Evolutionary conservation across 1,140 invertebrate species (phyloP).

Genomic region (Camponotus pennsylvanicus): DNA sequence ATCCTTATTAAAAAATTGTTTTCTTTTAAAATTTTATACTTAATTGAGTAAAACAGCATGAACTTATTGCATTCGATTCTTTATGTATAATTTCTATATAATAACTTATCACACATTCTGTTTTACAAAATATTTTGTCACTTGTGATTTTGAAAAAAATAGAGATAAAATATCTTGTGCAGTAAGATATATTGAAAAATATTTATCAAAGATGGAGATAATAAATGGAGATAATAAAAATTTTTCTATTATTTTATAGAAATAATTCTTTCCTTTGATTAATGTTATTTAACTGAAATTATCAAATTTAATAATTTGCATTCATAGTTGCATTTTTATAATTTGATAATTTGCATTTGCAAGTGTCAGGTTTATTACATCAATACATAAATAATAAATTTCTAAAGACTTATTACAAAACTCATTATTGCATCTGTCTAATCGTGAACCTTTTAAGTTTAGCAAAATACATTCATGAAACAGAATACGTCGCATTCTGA

Average conservation of each 20-base stretch:
- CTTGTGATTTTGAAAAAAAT: background rate
- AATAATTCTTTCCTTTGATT: background rate
- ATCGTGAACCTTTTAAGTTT: constrained; percentile 14
- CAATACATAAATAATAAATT: background rate
- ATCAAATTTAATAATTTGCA: background rate
- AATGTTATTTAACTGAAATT: background rate
- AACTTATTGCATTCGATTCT: background rate
- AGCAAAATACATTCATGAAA: background rate
- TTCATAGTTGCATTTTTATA: too few species aligned
- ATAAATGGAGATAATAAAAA: background rate
- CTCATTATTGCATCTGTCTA: background rate
- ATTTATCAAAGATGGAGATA: background rate
- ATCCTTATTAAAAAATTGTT: background rate
- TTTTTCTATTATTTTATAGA: background rate
- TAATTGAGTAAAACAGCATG: background rate
- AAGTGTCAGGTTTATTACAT: background rate
- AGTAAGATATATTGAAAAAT: background rate
- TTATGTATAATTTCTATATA: background rate
- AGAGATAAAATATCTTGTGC: background rate
- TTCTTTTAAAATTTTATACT: background rate
- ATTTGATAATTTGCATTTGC: background rate
- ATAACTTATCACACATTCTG: background rate
- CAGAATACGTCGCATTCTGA: background rate
- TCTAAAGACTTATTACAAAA: background rate
- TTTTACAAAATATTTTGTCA: background rate